These are phyloP conservation scores for Aethes cnicana DNA, from an alignment of 2,888 invertebrate species.

Conservation along the genomic window DNA sequence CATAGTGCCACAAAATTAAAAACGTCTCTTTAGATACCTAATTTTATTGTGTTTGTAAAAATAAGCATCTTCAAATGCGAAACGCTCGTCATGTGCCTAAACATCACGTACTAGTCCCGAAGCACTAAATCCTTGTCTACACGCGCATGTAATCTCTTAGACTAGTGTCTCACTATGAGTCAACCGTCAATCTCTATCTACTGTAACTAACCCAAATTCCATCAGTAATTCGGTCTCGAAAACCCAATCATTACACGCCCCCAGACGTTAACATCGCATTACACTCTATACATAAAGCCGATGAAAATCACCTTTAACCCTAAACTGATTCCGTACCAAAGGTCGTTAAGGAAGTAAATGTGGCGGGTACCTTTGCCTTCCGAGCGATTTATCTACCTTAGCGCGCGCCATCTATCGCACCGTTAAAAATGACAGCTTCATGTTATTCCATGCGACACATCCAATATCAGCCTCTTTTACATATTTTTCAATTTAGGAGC, in stretches of 20 bases:
- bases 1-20: no score
- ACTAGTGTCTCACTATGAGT: conserved; percentile 2
- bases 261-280: conserved; percentile 14
- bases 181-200: neutral
- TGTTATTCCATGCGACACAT: conserved; percentile 67
- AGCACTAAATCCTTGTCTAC: conserved; percentile 6
- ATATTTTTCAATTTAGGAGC: conserved; percentile 72
- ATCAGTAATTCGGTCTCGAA: conserved; percentile 18
- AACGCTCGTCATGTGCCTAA: no score
- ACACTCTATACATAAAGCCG: conserved; percentile 28
- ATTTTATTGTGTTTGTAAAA: no score
- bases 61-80: no score
- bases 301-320: conserved; percentile 73
- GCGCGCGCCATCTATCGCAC: conserved; percentile 59
- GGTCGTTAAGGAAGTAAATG: conserved; percentile 78
- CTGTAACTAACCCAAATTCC: conserved; percentile 10
- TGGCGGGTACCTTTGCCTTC: conserved; percentile 61
- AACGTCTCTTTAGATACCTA: no score
- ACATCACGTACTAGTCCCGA: no score
- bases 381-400: conserved; percentile 69
- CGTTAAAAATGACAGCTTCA: conserved; percentile 73
- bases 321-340: conserved; percentile 70
- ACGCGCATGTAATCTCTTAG: conserved; percentile 21
- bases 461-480: conserved; percentile 69
- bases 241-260: conserved; percentile 27